Conservation (phyloP, 2,113 vertebrate genomes). For the Cochlearius cochlearius region DNA sequence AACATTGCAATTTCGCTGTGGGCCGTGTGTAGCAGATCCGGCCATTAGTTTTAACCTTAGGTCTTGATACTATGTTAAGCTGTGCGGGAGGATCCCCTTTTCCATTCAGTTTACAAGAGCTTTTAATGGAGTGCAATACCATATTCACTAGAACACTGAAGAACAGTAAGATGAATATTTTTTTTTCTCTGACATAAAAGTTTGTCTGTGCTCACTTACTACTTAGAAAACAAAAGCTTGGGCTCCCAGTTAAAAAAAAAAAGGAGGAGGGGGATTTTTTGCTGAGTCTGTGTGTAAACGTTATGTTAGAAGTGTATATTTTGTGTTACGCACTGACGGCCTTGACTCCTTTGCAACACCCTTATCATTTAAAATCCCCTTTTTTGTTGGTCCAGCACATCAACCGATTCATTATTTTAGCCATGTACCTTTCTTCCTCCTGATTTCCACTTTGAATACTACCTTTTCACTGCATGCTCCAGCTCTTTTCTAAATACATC, state of each 20-base stretch:
- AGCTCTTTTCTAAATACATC: not conserved
- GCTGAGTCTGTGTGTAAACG: not conserved
- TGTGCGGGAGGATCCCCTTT: not conserved
- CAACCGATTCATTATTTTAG: not conserved
- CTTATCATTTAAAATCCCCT: not conserved
- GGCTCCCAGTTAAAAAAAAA: not conserved
- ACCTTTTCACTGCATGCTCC: not conserved
- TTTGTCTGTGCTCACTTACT: not conserved
- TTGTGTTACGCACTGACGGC: rapidly evolving
- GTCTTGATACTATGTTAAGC: not conserved
- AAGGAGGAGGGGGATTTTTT: not conserved
- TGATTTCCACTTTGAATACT: not conserved
- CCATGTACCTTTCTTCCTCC: not conserved
- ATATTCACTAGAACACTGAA: not conserved
- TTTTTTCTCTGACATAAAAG: not conserved
- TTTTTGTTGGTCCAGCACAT: not conserved
- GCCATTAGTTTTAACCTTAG: not conserved
- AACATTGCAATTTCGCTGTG: not conserved
- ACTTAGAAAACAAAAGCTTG: not conserved
- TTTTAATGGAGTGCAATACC: not conserved
- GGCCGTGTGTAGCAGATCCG: rapidly evolving
- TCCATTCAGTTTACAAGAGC: not conserved
- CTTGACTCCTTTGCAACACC: not conserved
- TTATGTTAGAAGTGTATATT: not conserved
- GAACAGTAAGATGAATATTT: not conserved